Evolutionary conservation across 2,113 vertebrate species (phyloP), one percentile per base, ranked within the genome.

Genomic region (Xyrauchen texanus): DNA sequence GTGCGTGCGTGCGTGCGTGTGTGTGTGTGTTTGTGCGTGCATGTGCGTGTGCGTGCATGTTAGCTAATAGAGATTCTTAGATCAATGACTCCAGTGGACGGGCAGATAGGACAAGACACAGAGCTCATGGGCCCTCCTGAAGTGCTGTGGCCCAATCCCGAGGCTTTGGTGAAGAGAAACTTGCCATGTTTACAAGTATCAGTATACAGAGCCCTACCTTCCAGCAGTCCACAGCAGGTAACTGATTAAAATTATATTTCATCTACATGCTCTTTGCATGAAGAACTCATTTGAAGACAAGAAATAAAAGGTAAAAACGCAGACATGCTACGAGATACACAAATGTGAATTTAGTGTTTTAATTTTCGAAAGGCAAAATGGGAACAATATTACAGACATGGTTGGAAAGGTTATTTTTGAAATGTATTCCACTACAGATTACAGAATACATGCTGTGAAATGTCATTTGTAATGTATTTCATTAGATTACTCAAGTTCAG

Each of bases 151-250:
- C 10, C 16, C 13, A 8, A 72, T 34, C 7, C 15, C 21, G 75
- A 67, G n/a, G 8, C 60, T 12, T 3, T 62, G 42, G 69, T 73
- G 11, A 82, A 82, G 81, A 82, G 81, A 53, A 42, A 73, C 62
- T 69, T 79, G 9, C 81, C 81, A 16, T 69, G 69, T 12, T 64
- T 79, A 7, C 76, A 76, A 45, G 69, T 79, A 16, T 52, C 52
- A 4, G 47, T 82, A 21, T 45, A 82, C 9, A 66, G 81, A 77
- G 46, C 55, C 5, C 12, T 73, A 8, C 21, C 69, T 1, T 67
- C 44, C 44, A 55, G 78, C 53, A 66, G 69, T 71, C 62, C 21
- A 67, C 49, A 72, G 76, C 76, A 78, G 81, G 76, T 82, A 66
- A 55, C n/a, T 21, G 11, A 64, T 13, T 16, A 53, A 44, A 6